A percentile compares a stretch with the other conserved stretches of the same genome.
Conservation (phyloP, 2,797 vertebrate genomes). For the Cuniculus paca region DNA sequence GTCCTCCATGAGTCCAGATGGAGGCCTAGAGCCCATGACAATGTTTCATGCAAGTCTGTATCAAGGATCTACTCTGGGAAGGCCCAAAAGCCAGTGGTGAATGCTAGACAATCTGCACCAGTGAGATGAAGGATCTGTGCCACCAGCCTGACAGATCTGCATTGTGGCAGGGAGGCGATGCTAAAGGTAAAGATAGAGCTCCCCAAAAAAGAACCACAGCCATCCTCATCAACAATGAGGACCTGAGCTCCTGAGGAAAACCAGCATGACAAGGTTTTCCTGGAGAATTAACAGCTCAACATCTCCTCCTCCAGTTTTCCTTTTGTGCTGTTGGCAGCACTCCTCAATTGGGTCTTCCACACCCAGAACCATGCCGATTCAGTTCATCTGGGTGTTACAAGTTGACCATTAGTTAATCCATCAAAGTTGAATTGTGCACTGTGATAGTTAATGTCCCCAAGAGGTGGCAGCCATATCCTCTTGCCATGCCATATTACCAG, state of each 20-base stretch:
- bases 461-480: neutral
- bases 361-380: neutral
- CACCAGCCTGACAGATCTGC: neutral
- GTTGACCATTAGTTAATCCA: neutral
- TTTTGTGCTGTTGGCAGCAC: neutral
- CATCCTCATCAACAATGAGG: neutral
- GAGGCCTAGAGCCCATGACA: neutral
- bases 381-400: neutral
- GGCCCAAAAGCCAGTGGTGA: neutral
- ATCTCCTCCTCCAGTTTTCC: neutral
- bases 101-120: neutral
- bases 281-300: neutral
- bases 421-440: accelerated
- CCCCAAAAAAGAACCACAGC: neutral
- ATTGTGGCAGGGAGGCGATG: neutral
- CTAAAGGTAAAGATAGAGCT: neutral
- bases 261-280: neutral
- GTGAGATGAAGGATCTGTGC: neutral
- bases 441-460: neutral
- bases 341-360: neutral
- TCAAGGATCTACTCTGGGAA: neutral
- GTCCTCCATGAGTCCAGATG: neutral
- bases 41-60: neutral
- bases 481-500: neutral
- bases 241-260: neutral